Evolutionary conservation across 2,113 vertebrate genomes (phyloP), one percentile per base, ranked within the genome.

Genomic region (Arenaria interpres): DNA sequence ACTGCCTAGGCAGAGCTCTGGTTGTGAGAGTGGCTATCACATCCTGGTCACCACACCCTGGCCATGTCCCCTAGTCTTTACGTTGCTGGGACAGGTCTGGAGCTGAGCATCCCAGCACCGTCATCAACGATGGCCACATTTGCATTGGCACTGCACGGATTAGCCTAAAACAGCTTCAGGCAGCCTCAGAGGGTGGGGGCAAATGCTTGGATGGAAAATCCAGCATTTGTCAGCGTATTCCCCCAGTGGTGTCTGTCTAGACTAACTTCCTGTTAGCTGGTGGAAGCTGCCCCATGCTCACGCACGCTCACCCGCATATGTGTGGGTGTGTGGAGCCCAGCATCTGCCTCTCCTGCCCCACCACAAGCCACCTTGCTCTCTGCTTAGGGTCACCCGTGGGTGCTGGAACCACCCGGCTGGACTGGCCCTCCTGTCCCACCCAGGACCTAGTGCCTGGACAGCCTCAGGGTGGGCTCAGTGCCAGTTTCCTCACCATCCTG

Each of bases 281-380:
- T 30, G 79, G 67, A 39, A 60, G 93, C 83, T 60, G 57, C 9
- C 43, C 39, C 1, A 1, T 22, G 67, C 83, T 48, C 67, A 69
- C 6, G 0, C 60, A n/a, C 0, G 1, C 30, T 57, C 56, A 14
- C 5, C 12, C 6, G 0, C 51, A 5, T 0, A 0, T 2, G 1
- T 1, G 6, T 20, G 68, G 77, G 6, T 35, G n/a, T 22, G 57
- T 5, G 8, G 69, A 57, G 63, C 68, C 24, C 6, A 3, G 14
- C 45, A 19, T 15, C 23, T 2, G 1, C 12, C 45, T 25, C 19
- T 71, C 37, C 87, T 56, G 32, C 43, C n/a, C 37, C 53, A 32
- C 23, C 3, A 1, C 28, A 1, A 6, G 46, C 12, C 51, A 30
- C 57, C 21, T 35, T 0, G 2, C 41, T 21, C 63, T 53, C 73